Conservation (phyloP, 2,888 invertebrate genomes). For the Sicus ferrugineus region DNA sequence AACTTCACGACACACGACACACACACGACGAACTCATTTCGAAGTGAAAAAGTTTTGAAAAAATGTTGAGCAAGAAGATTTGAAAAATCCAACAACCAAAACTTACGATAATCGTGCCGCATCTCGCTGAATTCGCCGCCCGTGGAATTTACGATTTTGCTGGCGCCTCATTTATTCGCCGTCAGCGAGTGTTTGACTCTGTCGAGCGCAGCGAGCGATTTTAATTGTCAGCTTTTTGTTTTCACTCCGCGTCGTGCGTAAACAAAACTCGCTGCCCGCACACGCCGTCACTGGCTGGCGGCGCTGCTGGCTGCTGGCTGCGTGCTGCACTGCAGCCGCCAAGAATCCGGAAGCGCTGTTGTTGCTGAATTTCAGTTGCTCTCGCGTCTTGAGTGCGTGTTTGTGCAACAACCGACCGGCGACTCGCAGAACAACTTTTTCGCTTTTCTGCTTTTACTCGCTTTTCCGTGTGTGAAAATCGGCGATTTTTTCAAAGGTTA, state of each 20-base stretch:
- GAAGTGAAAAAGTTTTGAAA: neutral
- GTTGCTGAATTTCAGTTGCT: neutral
- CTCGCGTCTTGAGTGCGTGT: neutral
- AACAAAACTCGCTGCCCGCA: conserved; percentile 10
- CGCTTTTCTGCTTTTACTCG: neutral
- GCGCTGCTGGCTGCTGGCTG: neutral
- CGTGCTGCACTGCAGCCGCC: neutral
- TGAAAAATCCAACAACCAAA: neutral
- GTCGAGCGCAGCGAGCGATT: no score
- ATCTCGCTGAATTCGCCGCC: neutral
- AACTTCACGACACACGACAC: neutral
- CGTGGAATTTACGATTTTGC: neutral
- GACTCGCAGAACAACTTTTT: neutral
- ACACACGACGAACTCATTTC: no score
- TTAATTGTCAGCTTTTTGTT: neutral
- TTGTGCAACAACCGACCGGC: conserved; percentile 18
- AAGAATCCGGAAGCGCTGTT: conserved; percentile 24
- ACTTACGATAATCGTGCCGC: neutral
- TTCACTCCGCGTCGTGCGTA: neutral
- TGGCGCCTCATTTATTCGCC: conserved; percentile 3
- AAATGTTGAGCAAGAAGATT: no score
- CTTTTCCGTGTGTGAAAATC: neutral
- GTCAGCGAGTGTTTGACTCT: no score
- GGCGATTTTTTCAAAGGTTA: no score
- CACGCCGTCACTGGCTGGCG: conserved; percentile 4